Evolutionary conservation across 2,113 vertebrate genomes (phyloP), one percentile per base, ranked within the genome.

Genomic region (Trogon surrucura): DNA sequence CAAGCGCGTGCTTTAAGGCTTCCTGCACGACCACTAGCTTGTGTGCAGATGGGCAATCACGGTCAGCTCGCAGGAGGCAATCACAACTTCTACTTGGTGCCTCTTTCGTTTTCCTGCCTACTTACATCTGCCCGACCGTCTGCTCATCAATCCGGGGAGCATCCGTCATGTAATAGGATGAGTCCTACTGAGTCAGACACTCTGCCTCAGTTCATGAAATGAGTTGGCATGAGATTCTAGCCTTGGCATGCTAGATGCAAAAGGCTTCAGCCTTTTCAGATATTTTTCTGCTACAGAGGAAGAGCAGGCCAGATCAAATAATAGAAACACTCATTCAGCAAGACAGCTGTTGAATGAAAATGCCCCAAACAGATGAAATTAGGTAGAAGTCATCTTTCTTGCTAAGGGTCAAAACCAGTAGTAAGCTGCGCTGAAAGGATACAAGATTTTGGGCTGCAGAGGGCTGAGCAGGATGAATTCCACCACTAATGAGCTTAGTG

Each of bases 401-500:
- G 72, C 48, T 25, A n/a, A 81, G 91, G 95, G 96, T 74, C 88
- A 93, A 50, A 36, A 13, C 10, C 4, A 70, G 71, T 1, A 19
- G 84, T 50, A 54, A 80, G 85, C 88, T 73, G 72, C 75, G 72
- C 85, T 71, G 82, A 89, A 86, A 85, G 79, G 80, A 91, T 26
- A 71, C 93, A 57, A 89, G 95, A 88, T 65, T 80, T 79, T 65
- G 85, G 92, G 85, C 93, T 93, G 93, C 65, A 45, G 86, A 96
- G 91, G 92, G 83, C 95, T 93, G 93, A 91, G 80, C 83, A 75
- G 91, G 91, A 94, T 94, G 93, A 86, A 94, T 95, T 96, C 91
- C 93, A 92, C n/a, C 56, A 71, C 90, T 95, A 96, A 96, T 96
- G 85, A 96, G 95, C 90, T 97, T 96, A 96, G 88, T 57, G 73